Base-by-base conservation (phyloP, 2,797 vertebrate species). In the Rhinoraja longicauda region DNA sequence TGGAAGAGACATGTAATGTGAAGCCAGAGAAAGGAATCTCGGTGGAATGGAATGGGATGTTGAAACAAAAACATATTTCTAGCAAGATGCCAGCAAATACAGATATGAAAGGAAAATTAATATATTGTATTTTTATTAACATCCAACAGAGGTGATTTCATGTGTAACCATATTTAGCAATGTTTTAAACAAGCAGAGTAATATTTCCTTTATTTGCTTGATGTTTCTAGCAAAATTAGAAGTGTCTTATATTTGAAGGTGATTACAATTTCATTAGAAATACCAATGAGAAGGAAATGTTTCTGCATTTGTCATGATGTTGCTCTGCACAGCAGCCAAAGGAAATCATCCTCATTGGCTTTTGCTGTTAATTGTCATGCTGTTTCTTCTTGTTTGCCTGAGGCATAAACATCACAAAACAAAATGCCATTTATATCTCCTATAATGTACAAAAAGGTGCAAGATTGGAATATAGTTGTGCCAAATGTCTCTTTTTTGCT, bases 301-400 rank as follows among this genome's bases (percentile, higher is more conserved):
- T 32, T 88, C 59, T 36, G 84, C 84, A 67, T 88, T 88, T 88
- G 84, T 67, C 64, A 88, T 67, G 84, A 88, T 36, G 59, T 21
- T 88, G n/a, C 62, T 88, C 59, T 32, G 62, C 84, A 67, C 84
- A 88, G 84, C 84, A 88, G 84, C 84, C 62, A 88, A 67, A 32
- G n/a, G 84, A 88, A 88, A 88, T 88, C 59, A 88, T 88, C 59
- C 84, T 88, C 84, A 88, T 88, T 88, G 84, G 59, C 64, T 88
- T 67, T 62, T 88, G 84, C 84, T 8, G n/a, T 88, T 88, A 88
- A 88, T 88, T 88, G 59, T 64, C 84, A 67, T 88, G 84, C 84
- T 88, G 84, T 88, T 88, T 88, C 64, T 88, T n/a, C 84, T 19
- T 32, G 59, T 88, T 36, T 88, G 84, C 84, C 84, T 19, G 84